Base-by-base conservation (phyloP, 2,113 vertebrate genomes). In the Sardina pilchardus region DNA sequence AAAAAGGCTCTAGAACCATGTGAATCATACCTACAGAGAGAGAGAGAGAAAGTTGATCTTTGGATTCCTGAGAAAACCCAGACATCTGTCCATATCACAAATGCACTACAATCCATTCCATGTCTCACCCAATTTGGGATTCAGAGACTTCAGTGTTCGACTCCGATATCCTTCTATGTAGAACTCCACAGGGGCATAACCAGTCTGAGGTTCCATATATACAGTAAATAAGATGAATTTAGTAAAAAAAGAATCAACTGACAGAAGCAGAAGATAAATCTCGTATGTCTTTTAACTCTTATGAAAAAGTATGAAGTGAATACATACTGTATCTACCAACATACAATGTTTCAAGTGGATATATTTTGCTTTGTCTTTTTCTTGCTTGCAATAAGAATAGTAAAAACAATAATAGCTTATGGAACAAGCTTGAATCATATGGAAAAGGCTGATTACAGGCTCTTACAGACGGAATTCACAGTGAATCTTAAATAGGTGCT, bases 1-100 rank as follows among this genome's bases (percentile, higher is more conserved):
- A 96, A 95, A 96, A 99, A 0, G 98, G 98, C 86, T 99, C 98
- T 94, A 99, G 92, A 85, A 98, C 96, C 94, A 99, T 97, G 92
- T 97, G 97, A 92, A 99, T 95, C 94, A 99, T 97, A 89, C 98
- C 98, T 99, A 89, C 84, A 83, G 48, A 53, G 4, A 53, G 50
- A 19, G 12, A 53, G 14, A 53, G 12, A 50, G 17, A 17, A 50
- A 16, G 14, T 50, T 16, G 44, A 45, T 14, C 48, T 12, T 50
- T 50, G 9, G 3, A 12, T 12, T 16, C 4, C 16, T 16, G 50
- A 53, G 4, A 17, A 50, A 19, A 53, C 17, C 50, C 0, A 53
- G 50, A 53, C 16, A 53, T 47, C 12, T 47, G 9, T 47, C 45
- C 45, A 47, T 53, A 53, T 53, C 50, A 21, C 50, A 19, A 53